Percentiles rank a stretch among this genome's conserved stretches.
These are phyloP conservation scores for Amyelois transitella DNA, from an alignment of 1,140 invertebrate genomes.

Conservation along the genomic window DNA sequence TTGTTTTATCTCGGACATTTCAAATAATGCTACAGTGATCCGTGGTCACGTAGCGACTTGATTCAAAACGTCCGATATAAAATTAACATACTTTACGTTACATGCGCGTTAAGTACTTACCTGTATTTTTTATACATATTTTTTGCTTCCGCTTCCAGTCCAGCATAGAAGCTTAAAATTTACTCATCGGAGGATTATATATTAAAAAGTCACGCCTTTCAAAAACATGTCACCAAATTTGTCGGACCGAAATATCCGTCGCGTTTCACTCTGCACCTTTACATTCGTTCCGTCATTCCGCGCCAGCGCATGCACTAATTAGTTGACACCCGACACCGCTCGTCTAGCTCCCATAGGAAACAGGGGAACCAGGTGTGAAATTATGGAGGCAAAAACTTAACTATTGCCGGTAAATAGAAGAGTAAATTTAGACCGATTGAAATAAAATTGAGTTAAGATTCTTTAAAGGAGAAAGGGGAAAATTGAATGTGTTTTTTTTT, in stretches of 20 bases:
- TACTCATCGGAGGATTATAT: too few relatives aligned
- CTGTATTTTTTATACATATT: too few relatives aligned
- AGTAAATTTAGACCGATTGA: background rate
- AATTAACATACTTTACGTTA: too few relatives aligned
- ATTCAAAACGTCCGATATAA: too few relatives aligned
- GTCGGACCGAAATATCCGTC: slow-evolving; percentile 12
- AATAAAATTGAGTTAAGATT: background rate
- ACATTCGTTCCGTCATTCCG: slow-evolving; percentile 52
- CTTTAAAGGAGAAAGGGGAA: background rate
- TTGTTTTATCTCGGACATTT: too few relatives aligned
- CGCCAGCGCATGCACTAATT: slow-evolving; percentile 63
- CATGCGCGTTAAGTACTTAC: too few relatives aligned
- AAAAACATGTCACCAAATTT: background rate
- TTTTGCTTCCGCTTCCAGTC: too few relatives aligned
- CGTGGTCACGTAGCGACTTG: too few relatives aligned
- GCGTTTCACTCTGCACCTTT: slow-evolving; percentile 48
- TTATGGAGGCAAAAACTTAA: slow-evolving; percentile 17
- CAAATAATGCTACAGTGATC: too few relatives aligned
- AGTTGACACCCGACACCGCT: slow-evolving; percentile 52
- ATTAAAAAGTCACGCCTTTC: background rate
- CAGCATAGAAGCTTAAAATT: too few relatives aligned
- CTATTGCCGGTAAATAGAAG: background rate
- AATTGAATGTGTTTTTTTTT: background rate
- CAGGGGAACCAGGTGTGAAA: slow-evolving; percentile 54
- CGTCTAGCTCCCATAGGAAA: slow-evolving; percentile 50